Percentiles rank a stretch among this genome's conserved stretches.
Conservation (phyloP, 2,113 vertebrate species). For the Galbula dea region DNA sequence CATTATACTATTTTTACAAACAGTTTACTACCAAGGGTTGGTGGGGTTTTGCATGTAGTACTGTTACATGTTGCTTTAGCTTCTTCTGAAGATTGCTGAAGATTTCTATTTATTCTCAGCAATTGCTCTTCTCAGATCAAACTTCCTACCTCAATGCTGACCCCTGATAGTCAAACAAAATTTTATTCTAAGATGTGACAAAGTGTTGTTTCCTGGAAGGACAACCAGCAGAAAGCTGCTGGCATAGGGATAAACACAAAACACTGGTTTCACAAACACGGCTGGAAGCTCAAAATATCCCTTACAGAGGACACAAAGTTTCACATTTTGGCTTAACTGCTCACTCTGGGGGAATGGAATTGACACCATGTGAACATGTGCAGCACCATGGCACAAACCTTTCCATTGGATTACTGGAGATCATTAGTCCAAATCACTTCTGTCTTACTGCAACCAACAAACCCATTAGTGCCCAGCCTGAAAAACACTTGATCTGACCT, state of each 20-base stretch:
- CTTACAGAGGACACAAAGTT: accelerated
- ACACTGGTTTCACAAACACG: background rate
- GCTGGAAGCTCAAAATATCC: background rate
- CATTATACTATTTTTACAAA: background rate
- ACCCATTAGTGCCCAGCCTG: background rate
- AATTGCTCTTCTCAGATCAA: background rate
- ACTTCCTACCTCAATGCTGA: background rate
- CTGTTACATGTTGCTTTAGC: background rate
- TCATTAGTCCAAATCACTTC: background rate
- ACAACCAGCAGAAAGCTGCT: background rate
- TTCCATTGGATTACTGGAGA: accelerated
- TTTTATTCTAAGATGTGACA: background rate
- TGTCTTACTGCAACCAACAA: background rate
- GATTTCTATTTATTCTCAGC: background rate
- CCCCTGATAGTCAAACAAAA: background rate
- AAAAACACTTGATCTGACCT: background rate
- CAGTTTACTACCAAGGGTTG: background rate
- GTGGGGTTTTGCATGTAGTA: background rate
- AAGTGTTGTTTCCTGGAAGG: background rate
- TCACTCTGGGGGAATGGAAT: background rate
- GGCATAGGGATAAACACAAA: background rate
- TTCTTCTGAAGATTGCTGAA: background rate
- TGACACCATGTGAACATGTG: accelerated
- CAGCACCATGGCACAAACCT: background rate
- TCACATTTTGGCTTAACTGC: background rate